phyloP scores from a whole-genome alignment of 2,113 vertebrate species.

The Onychostoma macrolepis region DNA sequence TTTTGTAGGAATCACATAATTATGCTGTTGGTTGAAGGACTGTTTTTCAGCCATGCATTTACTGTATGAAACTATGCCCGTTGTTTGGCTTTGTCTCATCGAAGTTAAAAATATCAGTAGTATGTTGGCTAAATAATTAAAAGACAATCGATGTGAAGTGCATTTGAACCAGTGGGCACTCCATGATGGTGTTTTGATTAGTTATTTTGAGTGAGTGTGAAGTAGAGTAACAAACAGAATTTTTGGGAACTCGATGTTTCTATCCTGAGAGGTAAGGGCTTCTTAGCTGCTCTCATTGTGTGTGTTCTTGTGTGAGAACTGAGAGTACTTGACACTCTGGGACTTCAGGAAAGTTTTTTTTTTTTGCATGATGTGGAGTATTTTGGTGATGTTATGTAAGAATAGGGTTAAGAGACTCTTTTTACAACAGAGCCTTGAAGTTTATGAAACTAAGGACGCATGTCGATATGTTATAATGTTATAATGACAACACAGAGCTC shows the following conservation, averaged over 20 bases:
- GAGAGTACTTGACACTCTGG: neutral
- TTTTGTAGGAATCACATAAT: neutral
- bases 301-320: neutral
- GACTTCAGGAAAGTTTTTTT: neutral
- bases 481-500: neutral
- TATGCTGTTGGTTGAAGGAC: neutral
- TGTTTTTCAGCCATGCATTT: neutral
- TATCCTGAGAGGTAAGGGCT: slow-evolving; percentile 5
- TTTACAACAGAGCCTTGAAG: neutral
- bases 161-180: slow-evolving; percentile 7
- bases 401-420: neutral
- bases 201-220: neutral
- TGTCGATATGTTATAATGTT: neutral
- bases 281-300: neutral
- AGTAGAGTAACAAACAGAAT: neutral
- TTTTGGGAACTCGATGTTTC: neutral
- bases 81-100: neutral
- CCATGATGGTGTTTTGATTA: neutral
- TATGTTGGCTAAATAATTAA: neutral
- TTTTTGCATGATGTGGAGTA: neutral
- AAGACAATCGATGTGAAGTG: slow-evolving; percentile 17
- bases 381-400: slow-evolving; percentile 3
- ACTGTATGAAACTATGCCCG: neutral
- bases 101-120: neutral
- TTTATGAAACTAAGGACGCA: neutral